These are phyloP conservation scores for Misgurnus mizolepis DNA, from an alignment of 2,113 vertebrate genomes.

Conservation along the genomic window DNA sequence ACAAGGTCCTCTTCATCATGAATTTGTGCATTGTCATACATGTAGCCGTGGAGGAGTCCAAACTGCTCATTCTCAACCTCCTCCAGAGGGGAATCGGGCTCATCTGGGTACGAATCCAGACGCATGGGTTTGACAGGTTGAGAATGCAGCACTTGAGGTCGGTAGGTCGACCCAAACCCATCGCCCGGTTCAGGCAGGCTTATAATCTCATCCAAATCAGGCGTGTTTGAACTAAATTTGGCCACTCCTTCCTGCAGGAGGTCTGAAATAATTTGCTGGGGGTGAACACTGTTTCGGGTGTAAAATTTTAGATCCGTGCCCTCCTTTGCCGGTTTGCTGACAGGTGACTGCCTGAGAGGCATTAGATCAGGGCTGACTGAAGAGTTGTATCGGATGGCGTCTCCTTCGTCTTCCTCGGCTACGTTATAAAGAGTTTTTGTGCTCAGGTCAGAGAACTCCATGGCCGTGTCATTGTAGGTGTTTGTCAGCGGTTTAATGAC, in stretches of 20 bases:
- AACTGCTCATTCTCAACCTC: slow-evolving; percentile 76
- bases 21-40: slow-evolving; percentile 81
- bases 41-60: slow-evolving; percentile 85
- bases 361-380: slow-evolving; percentile 81
- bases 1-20: slow-evolving; percentile 79
- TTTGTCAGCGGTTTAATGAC: slow-evolving; percentile 99
- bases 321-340: slow-evolving; percentile 63
- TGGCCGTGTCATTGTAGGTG: slow-evolving; percentile 83
- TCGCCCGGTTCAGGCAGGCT: slow-evolving; percentile 67
- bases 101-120: slow-evolving; percentile 72
- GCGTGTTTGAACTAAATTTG: slow-evolving; percentile 71
- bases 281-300: slow-evolving; percentile 71
- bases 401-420: slow-evolving; percentile 84
- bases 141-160: slow-evolving; percentile 63
- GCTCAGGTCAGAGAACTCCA: slow-evolving; percentile 91
- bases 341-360: slow-evolving; percentile 76
- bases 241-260: slow-evolving; percentile 75
- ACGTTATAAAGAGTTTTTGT: slow-evolving; percentile 92
- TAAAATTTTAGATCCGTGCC: slow-evolving; percentile 75
- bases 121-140: slow-evolving; percentile 76
- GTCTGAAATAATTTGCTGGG: slow-evolving; percentile 75
- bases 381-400: slow-evolving; percentile 76
- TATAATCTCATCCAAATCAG: slow-evolving; percentile 74
- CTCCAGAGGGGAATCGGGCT: slow-evolving; percentile 69
- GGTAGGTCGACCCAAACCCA: slow-evolving; percentile 67